A percentile compares a stretch with the other conserved stretches of the same genome.
These are phyloP conservation scores for Spondyliosoma cantharus DNA, from an alignment of 2,797 vertebrate species.

Conservation along the genomic window DNA sequence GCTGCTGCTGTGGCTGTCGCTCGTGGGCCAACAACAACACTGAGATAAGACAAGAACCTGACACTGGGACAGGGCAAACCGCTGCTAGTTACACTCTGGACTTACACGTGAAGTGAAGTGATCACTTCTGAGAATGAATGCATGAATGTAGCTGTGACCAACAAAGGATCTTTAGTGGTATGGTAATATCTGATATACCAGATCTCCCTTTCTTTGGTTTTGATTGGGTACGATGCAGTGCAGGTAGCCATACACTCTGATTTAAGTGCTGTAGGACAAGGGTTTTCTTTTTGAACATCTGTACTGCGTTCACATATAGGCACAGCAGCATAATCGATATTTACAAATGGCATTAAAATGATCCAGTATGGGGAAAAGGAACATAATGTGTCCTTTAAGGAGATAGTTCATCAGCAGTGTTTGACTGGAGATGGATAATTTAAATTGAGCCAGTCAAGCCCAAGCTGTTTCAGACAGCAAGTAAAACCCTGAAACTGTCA, in stretches of 20 bases:
- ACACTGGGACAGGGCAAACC: slow-evolving; percentile 42
- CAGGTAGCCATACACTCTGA: slow-evolving; percentile 1
- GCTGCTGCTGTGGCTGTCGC: slow-evolving; percentile 69
- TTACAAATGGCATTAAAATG: slow-evolving; percentile 8
- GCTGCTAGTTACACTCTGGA: slow-evolving; percentile 22
- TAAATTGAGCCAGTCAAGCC: slow-evolving; percentile 22
- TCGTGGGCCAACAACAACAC: slow-evolving; percentile 73
- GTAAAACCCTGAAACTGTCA: slow-evolving; percentile 66
- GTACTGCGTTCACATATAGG: neutral
- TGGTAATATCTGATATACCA: slow-evolving; percentile 4
- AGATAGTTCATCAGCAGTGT: slow-evolving; percentile 24
- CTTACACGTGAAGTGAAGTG: slow-evolving; percentile 37
- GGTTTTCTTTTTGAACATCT: slow-evolving; percentile 13
- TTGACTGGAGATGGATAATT: slow-evolving; percentile 45
- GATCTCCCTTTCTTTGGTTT: neutral
- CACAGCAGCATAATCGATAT: neutral
- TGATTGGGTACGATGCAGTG: neutral
- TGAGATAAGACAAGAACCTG: slow-evolving; percentile 75
- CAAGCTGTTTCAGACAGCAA: slow-evolving; percentile 54
- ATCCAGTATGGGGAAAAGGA: neutral
- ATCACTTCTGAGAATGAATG: slow-evolving; percentile 32
- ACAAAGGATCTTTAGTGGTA: slow-evolving; percentile 14
- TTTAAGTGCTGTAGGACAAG: neutral
- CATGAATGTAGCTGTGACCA: slow-evolving; percentile 22
- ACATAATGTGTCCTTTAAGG: slow-evolving; percentile 11